phyloP scores from a whole-genome alignment of 2,888 invertebrate species.

The Drosophila borealis region DNA sequence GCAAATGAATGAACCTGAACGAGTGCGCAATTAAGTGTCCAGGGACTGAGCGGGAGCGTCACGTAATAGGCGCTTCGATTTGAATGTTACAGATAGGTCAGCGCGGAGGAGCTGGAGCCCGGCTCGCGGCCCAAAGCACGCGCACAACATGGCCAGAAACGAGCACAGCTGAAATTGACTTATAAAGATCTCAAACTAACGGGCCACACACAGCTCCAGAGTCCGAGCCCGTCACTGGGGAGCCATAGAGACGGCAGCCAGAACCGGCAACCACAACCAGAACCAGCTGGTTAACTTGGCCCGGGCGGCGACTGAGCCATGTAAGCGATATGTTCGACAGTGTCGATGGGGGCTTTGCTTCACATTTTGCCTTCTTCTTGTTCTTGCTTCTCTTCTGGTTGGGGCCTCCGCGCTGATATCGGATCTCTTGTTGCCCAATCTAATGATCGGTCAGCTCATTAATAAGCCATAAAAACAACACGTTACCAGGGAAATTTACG shows the following conservation, averaged over 20 bases:
- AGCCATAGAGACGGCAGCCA: conserved; percentile 33
- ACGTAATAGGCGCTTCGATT: conserved; percentile 1
- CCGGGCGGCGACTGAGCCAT: conserved; percentile 45
- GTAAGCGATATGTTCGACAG: conserved; percentile 64
- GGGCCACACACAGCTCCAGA: conserved; percentile 75
- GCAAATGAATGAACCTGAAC: conserved; percentile 3
- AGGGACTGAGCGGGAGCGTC: not conserved
- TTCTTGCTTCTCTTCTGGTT: conserved; percentile 6
- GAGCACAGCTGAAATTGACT: conserved; percentile 57
- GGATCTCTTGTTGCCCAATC: conserved; percentile 54
- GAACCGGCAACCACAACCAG: conserved; percentile 13
- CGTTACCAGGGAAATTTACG: conserved; percentile 50
- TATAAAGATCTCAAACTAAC: conserved; percentile 80
- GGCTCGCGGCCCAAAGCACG: conserved; percentile 6
- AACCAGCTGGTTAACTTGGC: conserved; percentile 50
- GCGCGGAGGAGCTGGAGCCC: not conserved
- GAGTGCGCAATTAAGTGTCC: conserved; percentile 37
- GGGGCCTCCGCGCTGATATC: conserved; percentile 27
- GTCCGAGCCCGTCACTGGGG: conserved; percentile 47
- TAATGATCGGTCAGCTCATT: conserved; percentile 74
- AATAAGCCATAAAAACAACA: conserved; percentile 81
- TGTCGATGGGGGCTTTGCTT: conserved; percentile 42
- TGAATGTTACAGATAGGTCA: conserved; percentile 10
- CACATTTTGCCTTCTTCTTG: conserved; percentile 19
- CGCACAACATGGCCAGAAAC: conserved; percentile 17